These are phyloP conservation scores for Dysmachus trigonus DNA, from an alignment of 2,888 invertebrate genomes.

Conservation along the genomic window DNA sequence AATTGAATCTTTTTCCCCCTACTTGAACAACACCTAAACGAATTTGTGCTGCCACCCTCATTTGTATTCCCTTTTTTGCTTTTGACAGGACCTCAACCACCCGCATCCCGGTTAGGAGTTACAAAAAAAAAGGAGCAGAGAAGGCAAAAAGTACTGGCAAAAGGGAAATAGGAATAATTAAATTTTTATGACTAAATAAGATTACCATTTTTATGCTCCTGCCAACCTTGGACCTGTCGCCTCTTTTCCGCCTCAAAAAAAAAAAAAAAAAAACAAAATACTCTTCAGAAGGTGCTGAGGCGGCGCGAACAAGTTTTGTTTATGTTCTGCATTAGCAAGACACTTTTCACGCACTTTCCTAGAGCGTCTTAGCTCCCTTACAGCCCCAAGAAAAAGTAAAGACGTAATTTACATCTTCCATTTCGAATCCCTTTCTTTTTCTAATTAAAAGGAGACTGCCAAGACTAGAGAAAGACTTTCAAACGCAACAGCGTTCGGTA, in stretches of 20 bases:
- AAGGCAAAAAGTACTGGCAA: not conserved
- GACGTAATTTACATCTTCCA: not conserved
- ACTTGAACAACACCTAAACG: not conserved
- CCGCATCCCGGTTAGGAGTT: not conserved
- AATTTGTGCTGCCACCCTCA: not conserved
- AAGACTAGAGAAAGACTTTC: too few species aligned
- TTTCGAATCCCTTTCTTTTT: not conserved
- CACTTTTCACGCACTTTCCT: not conserved
- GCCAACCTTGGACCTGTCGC: not conserved
- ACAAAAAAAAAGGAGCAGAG: not conserved
- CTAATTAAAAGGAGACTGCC: not conserved
- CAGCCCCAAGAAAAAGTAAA: not conserved
- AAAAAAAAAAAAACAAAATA: too few species aligned
- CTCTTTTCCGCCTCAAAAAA: too few species aligned
- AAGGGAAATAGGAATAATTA: slow-evolving; percentile 2
- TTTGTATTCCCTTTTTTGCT: not conserved
- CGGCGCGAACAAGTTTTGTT: not conserved
- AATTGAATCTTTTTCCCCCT: not conserved
- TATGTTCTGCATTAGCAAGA: not conserved
- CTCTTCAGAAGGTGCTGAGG: not conserved
- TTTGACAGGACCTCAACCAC: not conserved
- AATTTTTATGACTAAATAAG: slow-evolving; percentile 31
- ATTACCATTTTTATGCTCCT: not conserved
- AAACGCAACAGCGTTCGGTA: too few species aligned
- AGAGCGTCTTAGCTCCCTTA: not conserved